Evolutionary conservation across 2,888 invertebrate genomes (phyloP).

Genomic region (Tillus elongatus): DNA sequence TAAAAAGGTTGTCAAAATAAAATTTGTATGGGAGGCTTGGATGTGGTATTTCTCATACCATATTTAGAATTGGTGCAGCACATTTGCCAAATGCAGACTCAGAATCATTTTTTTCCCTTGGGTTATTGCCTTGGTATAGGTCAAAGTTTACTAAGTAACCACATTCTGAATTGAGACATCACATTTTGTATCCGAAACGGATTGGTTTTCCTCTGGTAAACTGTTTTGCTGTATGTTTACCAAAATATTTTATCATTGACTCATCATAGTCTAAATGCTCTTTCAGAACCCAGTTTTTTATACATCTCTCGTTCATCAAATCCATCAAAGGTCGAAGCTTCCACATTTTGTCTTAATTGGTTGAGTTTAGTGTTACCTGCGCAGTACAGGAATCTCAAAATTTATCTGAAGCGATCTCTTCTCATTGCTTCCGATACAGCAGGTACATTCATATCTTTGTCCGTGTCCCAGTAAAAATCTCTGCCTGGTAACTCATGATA

Average conservation of each 20-base stretch:
- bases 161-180: neutral
- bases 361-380: conserved; percentile 1
- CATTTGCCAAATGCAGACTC: neutral
- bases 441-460: neutral
- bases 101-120: neutral
- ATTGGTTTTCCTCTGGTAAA: neutral
- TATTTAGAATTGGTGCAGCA: neutral
- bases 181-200: conserved; percentile 1
- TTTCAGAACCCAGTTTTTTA: neutral
- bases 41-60: neutral
- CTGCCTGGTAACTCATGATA: neutral
- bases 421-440: neutral
- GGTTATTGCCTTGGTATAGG: neutral
- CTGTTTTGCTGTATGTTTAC: neutral
- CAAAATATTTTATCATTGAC: conserved; percentile 1
- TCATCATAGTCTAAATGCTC: neutral
- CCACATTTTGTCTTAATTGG: neutral
- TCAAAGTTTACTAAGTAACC: neutral
- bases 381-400: conserved; percentile 2
- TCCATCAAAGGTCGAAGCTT: neutral
- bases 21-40: neutral
- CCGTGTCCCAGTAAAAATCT: neutral
- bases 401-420: neutral
- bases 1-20: conserved; percentile 1
- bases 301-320: neutral